Evolutionary conservation across 1,140 invertebrate species (phyloP), one percentile per base, ranked within the genome.

Genomic region (Tribolium madens): DNA sequence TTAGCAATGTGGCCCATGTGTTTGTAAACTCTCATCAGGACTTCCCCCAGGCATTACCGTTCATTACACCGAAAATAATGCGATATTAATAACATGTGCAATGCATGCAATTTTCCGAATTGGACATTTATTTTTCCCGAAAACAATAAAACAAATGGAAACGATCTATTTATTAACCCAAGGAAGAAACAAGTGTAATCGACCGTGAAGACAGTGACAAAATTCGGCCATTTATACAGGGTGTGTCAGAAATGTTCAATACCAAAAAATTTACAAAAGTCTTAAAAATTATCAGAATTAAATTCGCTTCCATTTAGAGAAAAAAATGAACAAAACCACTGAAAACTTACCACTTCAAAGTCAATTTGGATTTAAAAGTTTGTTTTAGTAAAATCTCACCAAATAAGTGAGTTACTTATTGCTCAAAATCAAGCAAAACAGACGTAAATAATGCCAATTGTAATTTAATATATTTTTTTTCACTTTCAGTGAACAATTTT

Each of bases 51-150:
- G 36, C 57, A 13, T 64, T 36, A 36, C 21, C 57, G 57, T 64
- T 64, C 57, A 64, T 36, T 64, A 64, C 57, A 64, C 57, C 21
- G 26, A 64, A 64, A 64, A 21, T 15, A 15, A 64, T 64, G 57
- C 57, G 57, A 64, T 33, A 64, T 64, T 64, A 64, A 64, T 64
- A 64, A 64, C 57, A 26, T 36, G 12, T 64, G 12, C 57, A 64
- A 5, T 33, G 57, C 33, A 36, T 64, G 57, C 26, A 64, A 36
- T 64, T 64, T 64, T 64, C 57, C 21, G 10, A 12, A 64, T 33
- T 64, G 57, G 21, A 31, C 31, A 13, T 64, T 64, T 36, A 26
- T 33, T 33, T 13, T 1, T 64, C 57, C 1, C n/a, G 6, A 13
- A 64, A 64, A 33, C 57, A 64, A 64, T 64, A 36, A 64, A 31